Percentiles rank a stretch among this genome's conserved stretches.
Conservation (phyloP, 1,140 invertebrate genomes). For the Meloidogyne chitwoodi region DNA sequence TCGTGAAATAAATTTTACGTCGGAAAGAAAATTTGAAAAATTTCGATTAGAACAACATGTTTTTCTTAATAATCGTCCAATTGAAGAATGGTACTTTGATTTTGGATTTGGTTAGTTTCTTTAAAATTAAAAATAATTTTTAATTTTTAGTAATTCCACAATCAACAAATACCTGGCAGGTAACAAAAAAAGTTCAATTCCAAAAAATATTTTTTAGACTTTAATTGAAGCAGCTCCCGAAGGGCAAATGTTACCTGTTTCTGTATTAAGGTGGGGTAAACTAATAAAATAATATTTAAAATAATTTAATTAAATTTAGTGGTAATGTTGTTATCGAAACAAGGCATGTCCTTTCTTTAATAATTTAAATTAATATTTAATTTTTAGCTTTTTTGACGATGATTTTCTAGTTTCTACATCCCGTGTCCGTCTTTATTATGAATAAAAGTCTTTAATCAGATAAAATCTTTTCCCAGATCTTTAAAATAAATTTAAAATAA, state of each 20-base stretch:
- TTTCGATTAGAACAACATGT: conserved; percentile 92
- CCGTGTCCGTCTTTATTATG: conserved; percentile 87
- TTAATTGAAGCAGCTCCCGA: conserved; percentile 92
- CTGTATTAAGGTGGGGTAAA: conserved; percentile 64
- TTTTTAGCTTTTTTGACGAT: conserved; percentile 81
- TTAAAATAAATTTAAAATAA: too few relatives aligned
- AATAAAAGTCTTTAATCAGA: conserved; percentile 66
- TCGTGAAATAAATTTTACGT: conserved; percentile 96
- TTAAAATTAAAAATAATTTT: neutral
- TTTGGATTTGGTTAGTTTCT: conserved; percentile 74
- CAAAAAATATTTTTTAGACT: conserved; percentile 1
- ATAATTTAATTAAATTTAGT: conserved; percentile 65
- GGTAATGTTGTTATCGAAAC: conserved; percentile 98
- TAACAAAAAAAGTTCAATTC: conserved; percentile 60
- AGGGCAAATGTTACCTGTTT: conserved; percentile 99
- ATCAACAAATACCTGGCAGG: conserved; percentile 94
- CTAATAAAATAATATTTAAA: neutral
- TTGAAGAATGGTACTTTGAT: conserved; percentile 94
- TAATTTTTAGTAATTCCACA: conserved; percentile 77
- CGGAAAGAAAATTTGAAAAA: conserved; percentile 87
- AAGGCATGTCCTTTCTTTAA: conserved; percentile 55
- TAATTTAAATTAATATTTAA: neutral
- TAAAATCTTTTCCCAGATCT: too few relatives aligned
- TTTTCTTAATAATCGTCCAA: conserved; percentile 69
- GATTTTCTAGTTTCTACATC: conserved; percentile 90